Evolutionary conservation across 2,113 vertebrate species (phyloP).

Genomic region (Alligator sinensis): DNA sequence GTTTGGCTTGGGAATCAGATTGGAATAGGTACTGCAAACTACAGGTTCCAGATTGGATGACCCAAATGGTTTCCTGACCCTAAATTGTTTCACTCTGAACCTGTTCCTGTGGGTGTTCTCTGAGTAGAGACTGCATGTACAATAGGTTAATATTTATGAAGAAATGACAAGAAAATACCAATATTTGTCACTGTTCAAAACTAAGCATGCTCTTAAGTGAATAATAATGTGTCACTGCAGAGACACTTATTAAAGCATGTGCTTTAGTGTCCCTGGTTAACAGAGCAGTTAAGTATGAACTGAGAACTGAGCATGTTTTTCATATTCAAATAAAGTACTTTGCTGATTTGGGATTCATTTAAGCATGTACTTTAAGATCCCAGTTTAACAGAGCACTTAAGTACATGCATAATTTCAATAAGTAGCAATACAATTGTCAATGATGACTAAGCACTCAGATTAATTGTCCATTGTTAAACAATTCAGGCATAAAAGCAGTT

Average conservation of each 20-base stretch:
- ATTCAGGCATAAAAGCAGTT: background rate
- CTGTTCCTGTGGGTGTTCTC: background rate
- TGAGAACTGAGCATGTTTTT: background rate
- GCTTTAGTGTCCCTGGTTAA: background rate
- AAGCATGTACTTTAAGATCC: rapidly evolving
- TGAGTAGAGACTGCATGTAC: background rate
- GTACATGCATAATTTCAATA: background rate
- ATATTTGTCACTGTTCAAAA: rapidly evolving
- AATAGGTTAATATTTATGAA: background rate
- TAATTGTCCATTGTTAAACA: background rate
- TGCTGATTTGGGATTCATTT: background rate
- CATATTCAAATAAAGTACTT: background rate
- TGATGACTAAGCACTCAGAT: background rate
- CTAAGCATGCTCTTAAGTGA: no score
- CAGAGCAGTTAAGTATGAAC: background rate
- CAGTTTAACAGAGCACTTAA: background rate
- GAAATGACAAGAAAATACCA: background rate
- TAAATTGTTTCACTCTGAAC: rapidly evolving
- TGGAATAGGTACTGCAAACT: background rate
- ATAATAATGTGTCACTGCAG: background rate
- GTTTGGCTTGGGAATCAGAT: background rate
- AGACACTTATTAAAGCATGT: background rate
- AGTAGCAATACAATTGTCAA: background rate
- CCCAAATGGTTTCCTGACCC: background rate
- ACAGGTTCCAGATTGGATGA: background rate